Evolutionary conservation across 37 sponge, comb jelly and placozoan genomes (phyloP).

Genomic region (Tethya wilhelma): DNA sequence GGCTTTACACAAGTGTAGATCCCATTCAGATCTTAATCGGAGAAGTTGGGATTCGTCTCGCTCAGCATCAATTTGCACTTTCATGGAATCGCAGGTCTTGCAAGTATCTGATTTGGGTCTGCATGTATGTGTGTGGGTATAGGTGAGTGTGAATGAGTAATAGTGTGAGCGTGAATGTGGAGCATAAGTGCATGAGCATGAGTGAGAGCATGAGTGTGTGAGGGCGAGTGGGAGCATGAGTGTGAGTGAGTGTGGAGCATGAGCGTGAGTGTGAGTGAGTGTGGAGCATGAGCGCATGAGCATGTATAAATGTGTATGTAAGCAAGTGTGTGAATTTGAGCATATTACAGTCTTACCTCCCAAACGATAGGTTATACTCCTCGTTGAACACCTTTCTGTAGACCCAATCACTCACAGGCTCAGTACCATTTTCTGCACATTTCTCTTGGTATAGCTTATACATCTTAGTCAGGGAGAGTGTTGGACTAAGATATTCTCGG

Average conservation of each 20-base stretch:
- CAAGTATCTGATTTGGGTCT: conserved; percentile 35
- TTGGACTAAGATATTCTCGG: conserved; percentile 4
- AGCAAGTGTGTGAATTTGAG: too few relatives aligned
- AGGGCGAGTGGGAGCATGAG: too few relatives aligned
- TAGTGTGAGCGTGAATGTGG: not conserved
- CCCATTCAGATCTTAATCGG: not conserved
- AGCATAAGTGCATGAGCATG: too few relatives aligned
- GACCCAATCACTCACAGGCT: conserved; percentile 34
- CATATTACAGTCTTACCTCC: conserved; percentile 29
- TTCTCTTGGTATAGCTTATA: conserved; percentile 36
- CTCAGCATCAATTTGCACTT: not conserved
- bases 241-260: too few relatives aligned
- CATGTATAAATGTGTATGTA: too few relatives aligned
- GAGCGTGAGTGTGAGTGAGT: too few relatives aligned
- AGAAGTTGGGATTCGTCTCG: not conserved
- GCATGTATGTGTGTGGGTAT: conserved; percentile 1
- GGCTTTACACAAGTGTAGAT: conserved; percentile 7
- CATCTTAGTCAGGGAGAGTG: conserved; percentile 30
- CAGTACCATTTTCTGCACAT: not conserved
- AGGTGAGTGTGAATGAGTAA: conserved; percentile 7
- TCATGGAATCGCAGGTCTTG: conserved; percentile 19
- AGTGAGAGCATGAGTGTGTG: too few relatives aligned
- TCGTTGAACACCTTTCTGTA: conserved; percentile 43
- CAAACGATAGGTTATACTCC: conserved; percentile 22
- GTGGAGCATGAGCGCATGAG: too few relatives aligned